Evolutionary conservation across 2,888 invertebrate species (phyloP).

Genomic region (Cephus spinipes): DNA sequence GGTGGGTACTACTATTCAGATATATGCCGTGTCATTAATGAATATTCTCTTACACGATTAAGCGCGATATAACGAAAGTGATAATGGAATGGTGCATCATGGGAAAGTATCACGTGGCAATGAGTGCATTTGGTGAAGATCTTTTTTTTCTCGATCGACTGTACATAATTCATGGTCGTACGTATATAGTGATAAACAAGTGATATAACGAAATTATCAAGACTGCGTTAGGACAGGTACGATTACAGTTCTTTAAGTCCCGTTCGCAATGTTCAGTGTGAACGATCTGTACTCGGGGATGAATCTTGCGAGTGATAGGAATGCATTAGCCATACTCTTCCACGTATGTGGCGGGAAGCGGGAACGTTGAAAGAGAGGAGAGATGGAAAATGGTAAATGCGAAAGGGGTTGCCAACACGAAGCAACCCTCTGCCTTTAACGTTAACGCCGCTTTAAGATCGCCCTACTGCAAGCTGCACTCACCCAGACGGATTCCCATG

Average conservation of each 20-base stretch:
- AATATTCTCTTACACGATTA: not conserved
- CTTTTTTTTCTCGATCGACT: not conserved
- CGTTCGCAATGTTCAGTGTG: not conserved
- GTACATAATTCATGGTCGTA: not conserved
- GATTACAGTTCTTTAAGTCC: not conserved
- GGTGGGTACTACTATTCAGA: not conserved
- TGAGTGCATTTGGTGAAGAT: not conserved
- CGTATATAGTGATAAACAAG: not conserved
- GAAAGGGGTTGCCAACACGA: not conserved
- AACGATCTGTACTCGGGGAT: not conserved
- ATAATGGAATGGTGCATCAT: not conserved
- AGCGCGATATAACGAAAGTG: not conserved
- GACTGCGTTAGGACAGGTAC: not conserved
- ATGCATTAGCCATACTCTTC: not conserved
- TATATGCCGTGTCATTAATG: not conserved
- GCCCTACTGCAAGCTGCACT: not conserved
- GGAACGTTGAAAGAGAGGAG: not conserved
- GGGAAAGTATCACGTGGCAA: not conserved
- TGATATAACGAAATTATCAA: not conserved
- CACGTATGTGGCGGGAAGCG: not conserved
- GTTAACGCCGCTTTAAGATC: not conserved
- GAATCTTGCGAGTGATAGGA: not conserved
- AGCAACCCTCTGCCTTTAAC: not conserved
- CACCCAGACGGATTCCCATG: not conserved
- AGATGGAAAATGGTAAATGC: not conserved